Evolutionary conservation across 2,113 vertebrate genomes (phyloP).

Genomic region (Burhinus oedicnemus): DNA sequence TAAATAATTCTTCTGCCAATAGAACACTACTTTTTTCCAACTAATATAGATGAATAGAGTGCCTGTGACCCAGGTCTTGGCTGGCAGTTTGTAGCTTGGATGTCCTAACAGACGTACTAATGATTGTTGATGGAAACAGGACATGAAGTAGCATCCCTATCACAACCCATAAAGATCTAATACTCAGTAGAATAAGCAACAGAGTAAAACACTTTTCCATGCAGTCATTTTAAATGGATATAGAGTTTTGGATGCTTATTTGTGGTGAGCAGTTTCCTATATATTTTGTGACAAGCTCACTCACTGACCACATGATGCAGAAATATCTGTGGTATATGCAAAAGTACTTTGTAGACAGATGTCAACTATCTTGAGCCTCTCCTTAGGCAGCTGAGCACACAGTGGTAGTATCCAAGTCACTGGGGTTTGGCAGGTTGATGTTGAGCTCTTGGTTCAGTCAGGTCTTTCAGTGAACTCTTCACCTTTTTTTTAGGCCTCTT

Average conservation of each 20-base stretch:
- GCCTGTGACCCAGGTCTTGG: background rate
- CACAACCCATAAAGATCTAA: conserved; percentile 1
- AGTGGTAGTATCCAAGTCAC: background rate
- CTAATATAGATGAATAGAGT: background rate
- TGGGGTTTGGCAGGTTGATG: background rate
- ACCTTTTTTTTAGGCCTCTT: background rate
- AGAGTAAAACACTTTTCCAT: background rate
- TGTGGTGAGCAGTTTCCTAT: background rate
- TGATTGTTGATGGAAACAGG: conserved; percentile 33
- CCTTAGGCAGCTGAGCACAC: background rate
- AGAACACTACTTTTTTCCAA: background rate
- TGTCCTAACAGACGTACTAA: background rate
- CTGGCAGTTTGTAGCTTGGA: background rate
- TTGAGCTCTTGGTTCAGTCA: background rate
- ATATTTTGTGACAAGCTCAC: background rate
- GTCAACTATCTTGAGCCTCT: background rate
- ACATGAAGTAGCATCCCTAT: background rate
- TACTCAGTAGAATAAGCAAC: background rate
- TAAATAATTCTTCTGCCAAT: background rate
- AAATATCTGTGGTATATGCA: background rate
- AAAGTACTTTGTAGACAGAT: background rate
- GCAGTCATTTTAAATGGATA: background rate
- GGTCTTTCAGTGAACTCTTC: background rate
- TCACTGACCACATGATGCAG: background rate
- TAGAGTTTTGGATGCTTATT: background rate